phyloP scores from a whole-genome alignment of 2,888 invertebrate species.

The Agrotis clavis region DNA sequence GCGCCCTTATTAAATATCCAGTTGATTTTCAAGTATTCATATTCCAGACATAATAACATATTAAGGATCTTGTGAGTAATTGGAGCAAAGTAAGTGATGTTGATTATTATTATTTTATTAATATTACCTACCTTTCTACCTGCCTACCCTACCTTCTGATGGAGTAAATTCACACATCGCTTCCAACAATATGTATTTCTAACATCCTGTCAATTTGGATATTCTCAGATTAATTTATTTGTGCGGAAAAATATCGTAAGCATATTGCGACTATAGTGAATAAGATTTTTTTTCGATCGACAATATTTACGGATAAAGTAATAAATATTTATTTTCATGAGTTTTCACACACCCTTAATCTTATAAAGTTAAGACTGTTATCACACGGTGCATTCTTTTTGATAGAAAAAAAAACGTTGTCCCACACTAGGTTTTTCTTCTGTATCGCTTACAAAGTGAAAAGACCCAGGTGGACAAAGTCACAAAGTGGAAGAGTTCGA shows the following conservation, averaged over 20 bases:
- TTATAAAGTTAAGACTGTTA: background rate
- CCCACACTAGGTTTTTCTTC: too few species aligned
- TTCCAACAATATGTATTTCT: constrained; percentile 21
- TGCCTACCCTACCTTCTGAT: too few species aligned
- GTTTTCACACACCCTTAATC: constrained; percentile 11
- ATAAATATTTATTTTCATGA: constrained; percentile 4
- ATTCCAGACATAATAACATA: too few species aligned
- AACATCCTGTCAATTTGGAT: constrained; percentile 10
- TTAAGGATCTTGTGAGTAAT: background rate
- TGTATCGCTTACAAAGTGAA: too few species aligned
- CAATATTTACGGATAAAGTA: background rate
- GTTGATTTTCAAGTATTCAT: too few species aligned
- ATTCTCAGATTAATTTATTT: constrained; percentile 20
- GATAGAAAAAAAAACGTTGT: too few species aligned
- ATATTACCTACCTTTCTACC: background rate
- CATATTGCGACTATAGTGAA: background rate
- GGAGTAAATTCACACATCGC: constrained; percentile 12
- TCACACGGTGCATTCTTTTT: too few species aligned
- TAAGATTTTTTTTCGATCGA: constrained; percentile 1
- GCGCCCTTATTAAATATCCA: too few species aligned
- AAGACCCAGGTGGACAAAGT: too few species aligned
- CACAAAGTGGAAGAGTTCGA: too few species aligned
- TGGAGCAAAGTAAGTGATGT: background rate
- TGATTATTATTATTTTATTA: background rate
- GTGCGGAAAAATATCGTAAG: background rate